Evolutionary conservation across 2,113 vertebrate genomes (phyloP).

Genomic region (Pangasianodon hypophthalmus): DNA sequence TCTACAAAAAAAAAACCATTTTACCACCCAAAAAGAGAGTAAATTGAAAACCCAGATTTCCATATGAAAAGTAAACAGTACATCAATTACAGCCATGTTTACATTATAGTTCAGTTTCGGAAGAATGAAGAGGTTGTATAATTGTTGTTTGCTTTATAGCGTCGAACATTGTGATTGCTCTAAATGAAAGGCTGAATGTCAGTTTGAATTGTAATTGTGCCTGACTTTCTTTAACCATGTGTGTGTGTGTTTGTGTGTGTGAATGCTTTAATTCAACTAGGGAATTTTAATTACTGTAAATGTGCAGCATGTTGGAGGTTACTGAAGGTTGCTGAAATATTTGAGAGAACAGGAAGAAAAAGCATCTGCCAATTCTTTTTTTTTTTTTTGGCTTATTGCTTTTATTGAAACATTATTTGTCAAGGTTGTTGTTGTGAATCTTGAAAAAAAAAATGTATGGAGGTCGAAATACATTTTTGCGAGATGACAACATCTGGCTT

Average conservation of each 20-base stretch:
- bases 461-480: not conserved
- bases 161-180: conserved; percentile 24
- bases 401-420: conserved; percentile 19
- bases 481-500: not conserved
- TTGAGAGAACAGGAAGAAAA: conserved; percentile 24
- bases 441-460: too few species aligned
- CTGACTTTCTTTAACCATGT: conserved; percentile 36
- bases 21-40: not conserved
- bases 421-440: conserved; percentile 41
- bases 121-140: conserved; percentile 30
- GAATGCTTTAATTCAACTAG: not conserved
- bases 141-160: conserved; percentile 46
- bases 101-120: conserved; percentile 13
- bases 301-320: conserved; percentile 39
- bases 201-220: conserved; percentile 51
- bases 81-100: conserved; percentile 31
- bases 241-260: not conserved
- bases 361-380: not conserved
- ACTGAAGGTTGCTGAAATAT: conserved; percentile 43
- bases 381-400: not conserved
- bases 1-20: not conserved
- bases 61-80: conserved; percentile 40
- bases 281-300: conserved; percentile 55
- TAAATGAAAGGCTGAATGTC: conserved; percentile 51
- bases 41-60: conserved; percentile 40